phyloP scores from a whole-genome alignment of 2,113 vertebrate species.

The Nothobranchius furzeri region DNA sequence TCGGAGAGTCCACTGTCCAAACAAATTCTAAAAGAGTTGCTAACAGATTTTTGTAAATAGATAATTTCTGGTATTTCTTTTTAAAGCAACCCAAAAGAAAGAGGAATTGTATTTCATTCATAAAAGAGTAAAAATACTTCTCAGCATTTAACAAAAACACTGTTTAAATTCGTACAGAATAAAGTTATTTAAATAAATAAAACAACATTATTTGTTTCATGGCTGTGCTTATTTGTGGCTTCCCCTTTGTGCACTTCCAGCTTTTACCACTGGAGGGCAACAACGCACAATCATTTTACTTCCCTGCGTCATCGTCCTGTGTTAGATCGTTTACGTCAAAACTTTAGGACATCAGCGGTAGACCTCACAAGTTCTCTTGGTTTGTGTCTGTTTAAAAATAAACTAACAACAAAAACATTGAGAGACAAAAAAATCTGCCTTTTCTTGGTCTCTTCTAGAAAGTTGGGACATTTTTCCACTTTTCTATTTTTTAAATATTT shows the following conservation, averaged over 20 bases:
- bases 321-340: too few species aligned
- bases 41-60: conserved; percentile 80
- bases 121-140: conserved; percentile 6
- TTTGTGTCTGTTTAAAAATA: too few species aligned
- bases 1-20: conserved; percentile 45
- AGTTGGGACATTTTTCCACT: too few species aligned
- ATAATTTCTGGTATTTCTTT: conserved; percentile 71
- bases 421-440: neutral
- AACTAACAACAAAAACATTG: neutral
- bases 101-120: conserved; percentile 66
- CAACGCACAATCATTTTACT: neutral
- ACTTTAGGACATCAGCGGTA: too few species aligned
- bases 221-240: too few species aligned
- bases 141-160: conserved; percentile 66
- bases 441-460: too few species aligned
- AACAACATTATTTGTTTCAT: conserved; percentile 23
- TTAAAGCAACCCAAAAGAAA: conserved; percentile 60
- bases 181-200: conserved; percentile 79
- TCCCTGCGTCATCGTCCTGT: too few species aligned
- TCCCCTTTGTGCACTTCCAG: neutral
- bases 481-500: too few species aligned
- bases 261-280: conserved; percentile 51
- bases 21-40: conserved; percentile 70
- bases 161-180: conserved; percentile 77
- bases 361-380: too few species aligned